Evolutionary conservation across 2,888 invertebrate species (phyloP).

Genomic region (Lottia gigantea): DNA sequence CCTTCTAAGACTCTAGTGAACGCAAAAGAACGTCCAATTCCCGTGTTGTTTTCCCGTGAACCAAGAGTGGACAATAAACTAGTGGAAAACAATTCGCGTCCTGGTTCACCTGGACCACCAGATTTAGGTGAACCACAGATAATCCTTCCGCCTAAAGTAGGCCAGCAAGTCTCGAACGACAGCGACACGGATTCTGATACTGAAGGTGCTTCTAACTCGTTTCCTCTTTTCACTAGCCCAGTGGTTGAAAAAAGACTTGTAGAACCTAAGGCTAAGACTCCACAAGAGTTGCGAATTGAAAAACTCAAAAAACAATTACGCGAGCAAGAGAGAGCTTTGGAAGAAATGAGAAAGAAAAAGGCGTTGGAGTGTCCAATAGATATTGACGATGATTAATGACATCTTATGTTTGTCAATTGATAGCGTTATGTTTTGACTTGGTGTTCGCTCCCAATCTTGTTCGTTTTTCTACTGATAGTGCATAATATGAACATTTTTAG

Average conservation of each 20-base stretch:
- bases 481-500: no score
- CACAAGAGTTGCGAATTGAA: slow-evolving; percentile 19
- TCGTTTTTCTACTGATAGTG: no score
- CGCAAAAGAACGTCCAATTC: no score
- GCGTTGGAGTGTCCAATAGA: background rate
- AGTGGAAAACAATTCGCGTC: no score
- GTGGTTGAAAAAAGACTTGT: background rate
- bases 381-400: background rate
- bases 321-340: slow-evolving; percentile 24
- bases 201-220: background rate
- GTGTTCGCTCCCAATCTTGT: no score
- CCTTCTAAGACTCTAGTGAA: no score
- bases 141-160: background rate
- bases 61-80: no score
- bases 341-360: slow-evolving; percentile 28
- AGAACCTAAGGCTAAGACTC: background rate
- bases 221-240: background rate
- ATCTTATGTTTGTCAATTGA: no score
- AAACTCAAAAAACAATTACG: slow-evolving; percentile 21
- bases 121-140: slow-evolving; percentile 2
- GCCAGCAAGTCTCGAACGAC: background rate
- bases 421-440: no score
- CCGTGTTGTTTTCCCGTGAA: no score
- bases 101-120: background rate
- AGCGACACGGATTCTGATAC: background rate